phyloP scores from a whole-genome alignment of 2,888 invertebrate genomes.

The Lasioglossum calceatum region DNA sequence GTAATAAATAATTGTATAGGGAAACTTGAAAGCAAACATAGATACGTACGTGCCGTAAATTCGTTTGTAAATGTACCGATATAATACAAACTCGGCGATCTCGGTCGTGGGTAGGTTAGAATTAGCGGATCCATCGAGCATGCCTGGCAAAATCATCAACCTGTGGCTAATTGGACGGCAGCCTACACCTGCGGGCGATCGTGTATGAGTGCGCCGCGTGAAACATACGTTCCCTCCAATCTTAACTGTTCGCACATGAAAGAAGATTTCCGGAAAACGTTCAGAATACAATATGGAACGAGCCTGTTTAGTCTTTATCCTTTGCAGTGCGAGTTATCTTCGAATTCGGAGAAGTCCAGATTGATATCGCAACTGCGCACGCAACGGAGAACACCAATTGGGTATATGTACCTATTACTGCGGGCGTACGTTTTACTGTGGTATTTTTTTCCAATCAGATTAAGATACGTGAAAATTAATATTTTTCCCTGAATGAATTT shows the following conservation, averaged over 20 bases:
- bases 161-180: slow-evolving; percentile 63
- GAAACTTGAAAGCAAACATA: slow-evolving; percentile 17
- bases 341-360: not conserved
- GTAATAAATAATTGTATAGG: slow-evolving; percentile 29
- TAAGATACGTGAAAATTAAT: too few relatives aligned
- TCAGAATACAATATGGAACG: slow-evolving; percentile 14
- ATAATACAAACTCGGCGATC: slow-evolving; percentile 50
- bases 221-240: slow-evolving; percentile 20
- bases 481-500: too few relatives aligned
- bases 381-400: not conserved
- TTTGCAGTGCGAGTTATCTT: not conserved
- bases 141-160: slow-evolving; percentile 60
- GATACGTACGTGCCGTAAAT: slow-evolving; percentile 29
- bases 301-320: not conserved
- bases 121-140: slow-evolving; percentile 57
- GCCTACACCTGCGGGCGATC: slow-evolving; percentile 56
- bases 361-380: not conserved
- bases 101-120: slow-evolving; percentile 42
- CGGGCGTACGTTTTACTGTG: too few relatives aligned
- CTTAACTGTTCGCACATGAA: slow-evolving; percentile 40
- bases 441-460: too few relatives aligned
- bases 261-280: slow-evolving; percentile 34
- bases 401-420: too few relatives aligned
- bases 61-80: slow-evolving; percentile 33
- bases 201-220: slow-evolving; percentile 34